Conservation (phyloP, 2,113 vertebrate genomes). For the Festucalex cinctus region DNA sequence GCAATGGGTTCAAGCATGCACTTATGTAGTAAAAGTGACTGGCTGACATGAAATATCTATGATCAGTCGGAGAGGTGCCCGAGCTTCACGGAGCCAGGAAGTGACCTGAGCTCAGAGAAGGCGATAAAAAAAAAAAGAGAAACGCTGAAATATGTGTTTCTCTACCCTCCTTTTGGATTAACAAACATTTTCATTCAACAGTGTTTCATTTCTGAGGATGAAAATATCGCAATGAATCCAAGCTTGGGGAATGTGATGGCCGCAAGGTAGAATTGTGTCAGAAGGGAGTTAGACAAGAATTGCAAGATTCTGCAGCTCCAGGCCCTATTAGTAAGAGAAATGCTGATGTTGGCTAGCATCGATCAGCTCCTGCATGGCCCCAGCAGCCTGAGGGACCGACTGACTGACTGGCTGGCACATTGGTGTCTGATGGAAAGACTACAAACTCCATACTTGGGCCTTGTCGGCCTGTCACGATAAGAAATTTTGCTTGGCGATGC, state of each 20-base stretch:
- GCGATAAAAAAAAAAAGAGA: conserved; percentile 11
- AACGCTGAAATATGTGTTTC: conserved; percentile 14
- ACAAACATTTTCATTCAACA: neutral
- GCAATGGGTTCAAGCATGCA: conserved; percentile 1
- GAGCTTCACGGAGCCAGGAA: conserved; percentile 9
- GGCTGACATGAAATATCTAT: conserved; percentile 25
- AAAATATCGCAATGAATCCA: conserved; percentile 32
- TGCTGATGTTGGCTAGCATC: conserved; percentile 58
- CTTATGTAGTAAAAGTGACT: conserved; percentile 10
- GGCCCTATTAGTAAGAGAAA: conserved; percentile 47
- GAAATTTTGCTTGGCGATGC: no score
- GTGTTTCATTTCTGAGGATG: conserved; percentile 36
- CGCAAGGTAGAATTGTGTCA: conserved; percentile 15
- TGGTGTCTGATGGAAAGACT: neutral
- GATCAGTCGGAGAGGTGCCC: conserved; percentile 18
- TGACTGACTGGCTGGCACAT: conserved; percentile 13
- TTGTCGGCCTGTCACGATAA: no score
- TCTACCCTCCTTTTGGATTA: conserved; percentile 24
- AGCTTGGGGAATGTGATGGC: conserved; percentile 25
- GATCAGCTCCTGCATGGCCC: conserved; percentile 42
- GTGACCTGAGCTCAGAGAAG: conserved; percentile 25
- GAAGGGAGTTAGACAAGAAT: conserved; percentile 24
- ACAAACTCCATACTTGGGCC: neutral
- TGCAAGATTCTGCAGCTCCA: conserved; percentile 29
- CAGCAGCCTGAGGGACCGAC: conserved; percentile 32